Evolutionary conservation across 2,113 vertebrate species (phyloP).

Genomic region (Corythoichthys intestinalis): DNA sequence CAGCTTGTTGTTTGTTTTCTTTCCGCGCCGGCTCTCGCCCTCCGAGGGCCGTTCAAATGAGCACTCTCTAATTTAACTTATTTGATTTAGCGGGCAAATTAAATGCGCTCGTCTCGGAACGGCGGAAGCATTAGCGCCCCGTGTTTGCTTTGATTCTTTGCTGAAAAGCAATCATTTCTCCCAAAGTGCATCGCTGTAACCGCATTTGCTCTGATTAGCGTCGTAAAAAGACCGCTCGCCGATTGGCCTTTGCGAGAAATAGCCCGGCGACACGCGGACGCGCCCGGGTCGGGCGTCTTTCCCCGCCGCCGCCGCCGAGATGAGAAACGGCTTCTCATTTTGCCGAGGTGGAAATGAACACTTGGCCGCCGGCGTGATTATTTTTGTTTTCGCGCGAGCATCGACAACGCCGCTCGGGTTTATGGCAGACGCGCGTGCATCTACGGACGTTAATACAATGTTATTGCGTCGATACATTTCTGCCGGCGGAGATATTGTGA

Average conservation of each 20-base stretch:
- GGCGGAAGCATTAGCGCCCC: slow-evolving; percentile 1
- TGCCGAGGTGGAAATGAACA: not conserved
- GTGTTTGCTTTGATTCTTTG: not conserved
- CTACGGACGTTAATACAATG: not conserved
- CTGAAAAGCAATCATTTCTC: slow-evolving; percentile 36
- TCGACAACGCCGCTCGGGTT: not conserved
- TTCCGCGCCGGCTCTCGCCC: slow-evolving; percentile 1
- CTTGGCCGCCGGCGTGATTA: not conserved
- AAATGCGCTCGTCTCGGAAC: slow-evolving; percentile 26
- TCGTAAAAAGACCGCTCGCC: slow-evolving; percentile 4
- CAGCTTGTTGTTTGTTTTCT: slow-evolving; percentile 33
- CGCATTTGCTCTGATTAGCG: slow-evolving; percentile 34
- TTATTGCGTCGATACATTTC: not conserved
- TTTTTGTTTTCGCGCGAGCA: not conserved
- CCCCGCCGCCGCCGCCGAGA: not conserved
- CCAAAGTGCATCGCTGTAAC: slow-evolving; percentile 32
- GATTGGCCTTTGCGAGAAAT: slow-evolving; percentile 22
- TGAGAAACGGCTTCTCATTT: slow-evolving; percentile 5
- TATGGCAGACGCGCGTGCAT: not conserved
- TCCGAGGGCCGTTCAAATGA: slow-evolving; percentile 19
- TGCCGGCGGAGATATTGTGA: not conserved
- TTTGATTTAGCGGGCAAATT: slow-evolving; percentile 46
- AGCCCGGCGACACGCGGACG: not conserved
- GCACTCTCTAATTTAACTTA: slow-evolving; percentile 35
- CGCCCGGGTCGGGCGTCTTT: not conserved